These are phyloP conservation scores for Aegotheles bennettii DNA, from an alignment of 2,113 vertebrate genomes.

Conservation along the genomic window DNA sequence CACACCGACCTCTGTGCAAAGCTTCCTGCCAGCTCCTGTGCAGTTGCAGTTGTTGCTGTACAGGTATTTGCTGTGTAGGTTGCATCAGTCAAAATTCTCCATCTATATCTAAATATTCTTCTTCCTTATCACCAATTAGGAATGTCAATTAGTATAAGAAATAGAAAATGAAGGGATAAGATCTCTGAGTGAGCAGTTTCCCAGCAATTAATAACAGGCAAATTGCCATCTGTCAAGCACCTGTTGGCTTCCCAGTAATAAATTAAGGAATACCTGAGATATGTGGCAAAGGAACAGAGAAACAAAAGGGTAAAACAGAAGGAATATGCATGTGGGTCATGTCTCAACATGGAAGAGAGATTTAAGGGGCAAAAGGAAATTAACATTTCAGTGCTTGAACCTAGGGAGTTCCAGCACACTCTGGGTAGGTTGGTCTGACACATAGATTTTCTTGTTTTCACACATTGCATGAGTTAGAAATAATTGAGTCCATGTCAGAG, in stretches of 20 bases:
- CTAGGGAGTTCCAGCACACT: not conserved
- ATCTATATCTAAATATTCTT: slow-evolving; percentile 17
- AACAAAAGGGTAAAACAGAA: not conserved
- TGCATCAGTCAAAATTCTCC: slow-evolving; percentile 2
- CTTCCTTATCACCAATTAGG: slow-evolving; percentile 11
- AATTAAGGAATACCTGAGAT: not conserved
- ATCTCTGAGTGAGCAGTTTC: slow-evolving; percentile 56
- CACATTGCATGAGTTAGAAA: not conserved
- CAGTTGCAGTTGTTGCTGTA: not conserved
- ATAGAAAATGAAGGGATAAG: slow-evolving; percentile 32
- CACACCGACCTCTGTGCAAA: not conserved
- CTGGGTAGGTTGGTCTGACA: not conserved
- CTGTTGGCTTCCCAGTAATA: slow-evolving; percentile 39
- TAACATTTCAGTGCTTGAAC: not conserved
- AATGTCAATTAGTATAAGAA: slow-evolving; percentile 45
- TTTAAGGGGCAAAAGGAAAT: slow-evolving; percentile 5
- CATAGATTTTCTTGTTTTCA: not conserved
- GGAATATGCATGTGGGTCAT: not conserved
- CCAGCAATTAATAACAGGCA: slow-evolving; percentile 58
- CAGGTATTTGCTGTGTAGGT: not conserved
- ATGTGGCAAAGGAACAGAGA: slow-evolving; percentile 4
- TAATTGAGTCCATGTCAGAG: not conserved
- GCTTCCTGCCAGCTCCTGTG: not conserved
- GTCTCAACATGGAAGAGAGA: not conserved
- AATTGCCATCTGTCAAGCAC: slow-evolving; percentile 49